Base-by-base conservation (phyloP, 2,797 vertebrate genomes). In the Hylomyscus alleni region DNA sequence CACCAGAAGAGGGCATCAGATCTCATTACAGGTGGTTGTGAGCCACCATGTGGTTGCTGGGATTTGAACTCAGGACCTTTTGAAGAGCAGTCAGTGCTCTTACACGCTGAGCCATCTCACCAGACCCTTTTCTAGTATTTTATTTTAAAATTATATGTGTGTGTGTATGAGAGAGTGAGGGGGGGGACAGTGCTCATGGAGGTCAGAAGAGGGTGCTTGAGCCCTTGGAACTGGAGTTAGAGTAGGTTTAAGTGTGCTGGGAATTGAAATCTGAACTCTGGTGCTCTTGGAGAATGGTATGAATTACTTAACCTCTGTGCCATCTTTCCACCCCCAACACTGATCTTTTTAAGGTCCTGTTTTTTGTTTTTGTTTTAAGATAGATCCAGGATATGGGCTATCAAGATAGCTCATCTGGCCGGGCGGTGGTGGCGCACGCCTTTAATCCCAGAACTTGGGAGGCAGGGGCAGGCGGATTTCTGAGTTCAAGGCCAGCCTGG, bases 361-460 rank as follows among this genome's bases (percentile, higher is more conserved):
- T 47, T 47, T 47, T 77, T 50, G 44, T 13, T 54, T 17, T n/a
- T 69, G 65, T 78, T 87, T 92, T 47, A 34, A 76, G 83, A 94
- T 88, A 76, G 83, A 94, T 88, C 83, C 19, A 92, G 22, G 90
- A 60, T 78, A 58, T 92, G 92, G 12, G 4, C 60, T 47, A 15
- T 19, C 10, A 84, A 65, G 82, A 47, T 6, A 47, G 37, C 58
- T 83, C 37, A 62, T 31, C 19, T 3, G 9, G n/a, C n/a, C n/a
- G n/a, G n/a, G n/a, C n/a, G n/a, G n/a, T n/a, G n/a, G n/a, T n/a
- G n/a, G n/a, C n/a, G n/a, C n/a, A n/a, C n/a, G n/a, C n/a, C n/a
- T n/a, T n/a, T n/a, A n/a, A n/a, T n/a, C n/a, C n/a, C n/a, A n/a
- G n/a, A n/a, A n/a, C n/a, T n/a, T n/a, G n/a, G n/a, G n/a, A n/a